Percentiles rank a stretch among this genome's conserved stretches.
Conservation (phyloP, 2,888 invertebrate species). For the Chelonus formosanus region DNA sequence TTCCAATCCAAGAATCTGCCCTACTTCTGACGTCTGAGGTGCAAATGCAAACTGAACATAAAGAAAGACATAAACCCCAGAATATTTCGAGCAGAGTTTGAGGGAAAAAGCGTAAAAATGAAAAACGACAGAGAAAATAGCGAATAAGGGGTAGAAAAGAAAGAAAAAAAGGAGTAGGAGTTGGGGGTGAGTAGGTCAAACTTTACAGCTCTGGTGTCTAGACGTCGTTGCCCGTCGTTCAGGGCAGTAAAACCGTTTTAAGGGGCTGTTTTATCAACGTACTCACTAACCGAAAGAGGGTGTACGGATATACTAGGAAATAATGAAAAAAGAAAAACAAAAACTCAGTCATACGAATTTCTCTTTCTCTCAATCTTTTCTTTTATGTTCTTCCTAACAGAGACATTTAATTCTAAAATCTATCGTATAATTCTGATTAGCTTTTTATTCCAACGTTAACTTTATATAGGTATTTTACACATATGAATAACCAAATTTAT, state of each 20-base stretch:
- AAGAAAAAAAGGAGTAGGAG: constrained; percentile 38
- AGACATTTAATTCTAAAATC: constrained; percentile 41
- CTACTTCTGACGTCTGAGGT: background rate
- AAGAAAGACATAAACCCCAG: constrained; percentile 28
- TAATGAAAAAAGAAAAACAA: constrained; percentile 24
- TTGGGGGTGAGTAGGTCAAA: constrained; percentile 64
- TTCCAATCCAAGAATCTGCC: background rate
- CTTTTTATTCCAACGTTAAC: constrained; percentile 15
- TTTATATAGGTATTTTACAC: background rate
- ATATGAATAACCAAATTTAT: background rate
- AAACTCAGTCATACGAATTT: constrained; percentile 35
- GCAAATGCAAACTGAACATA: constrained; percentile 1
- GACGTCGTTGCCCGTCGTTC: constrained; percentile 63
- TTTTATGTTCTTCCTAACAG: constrained; percentile 41
- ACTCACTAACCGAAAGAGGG: constrained; percentile 55
- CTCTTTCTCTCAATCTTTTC: constrained; percentile 38
- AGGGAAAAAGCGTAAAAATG: constrained; percentile 28
- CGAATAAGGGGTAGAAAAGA: constrained; percentile 20
- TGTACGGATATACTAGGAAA: constrained; percentile 19
- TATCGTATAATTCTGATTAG: constrained; percentile 18
- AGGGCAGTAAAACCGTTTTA: constrained; percentile 64
- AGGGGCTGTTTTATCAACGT: constrained; percentile 64
- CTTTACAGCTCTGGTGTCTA: constrained; percentile 64
- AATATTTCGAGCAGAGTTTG: constrained; percentile 31
- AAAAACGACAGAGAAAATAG: constrained; percentile 34